Conservation (phyloP, 2,797 vertebrate species). For the Oryzias dopingdopingensis region DNA sequence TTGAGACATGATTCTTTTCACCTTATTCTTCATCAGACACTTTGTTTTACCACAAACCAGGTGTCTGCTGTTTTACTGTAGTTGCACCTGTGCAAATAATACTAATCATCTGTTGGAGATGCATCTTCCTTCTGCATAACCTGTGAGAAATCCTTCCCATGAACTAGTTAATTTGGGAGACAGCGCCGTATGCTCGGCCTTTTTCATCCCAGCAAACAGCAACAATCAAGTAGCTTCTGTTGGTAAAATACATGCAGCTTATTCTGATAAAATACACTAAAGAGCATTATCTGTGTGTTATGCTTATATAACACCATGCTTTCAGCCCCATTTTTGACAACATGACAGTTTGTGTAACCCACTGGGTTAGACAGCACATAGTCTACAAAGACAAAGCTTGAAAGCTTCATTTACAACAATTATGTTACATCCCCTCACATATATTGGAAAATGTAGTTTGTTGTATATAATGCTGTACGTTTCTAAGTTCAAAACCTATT, state of each 20-base stretch:
- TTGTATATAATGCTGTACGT: not conserved
- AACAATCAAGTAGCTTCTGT: conserved; percentile 76
- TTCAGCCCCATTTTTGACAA: conserved; percentile 39
- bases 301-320: conserved; percentile 56
- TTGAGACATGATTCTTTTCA: conserved; percentile 50
- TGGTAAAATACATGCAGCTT: conserved; percentile 76
- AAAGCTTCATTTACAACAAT: not conserved
- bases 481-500: not conserved
- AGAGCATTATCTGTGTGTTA: conserved; percentile 66
- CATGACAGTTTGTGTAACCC: conserved; percentile 26
- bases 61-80: conserved; percentile 73
- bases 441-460: too few relatives aligned
- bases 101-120: conserved; percentile 76
- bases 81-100: conserved; percentile 79
- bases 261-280: conserved; percentile 76
- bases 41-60: conserved; percentile 51
- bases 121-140: conserved; percentile 63
- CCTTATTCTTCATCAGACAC: conserved; percentile 55
- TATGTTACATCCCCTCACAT: too few relatives aligned
- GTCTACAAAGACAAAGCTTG: conserved; percentile 4
- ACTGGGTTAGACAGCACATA: conserved; percentile 23
- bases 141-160: conserved; percentile 69
- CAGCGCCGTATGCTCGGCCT: conserved; percentile 68
- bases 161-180: conserved; percentile 69
- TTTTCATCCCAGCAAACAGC: conserved; percentile 76